Evolutionary conservation across 2,797 vertebrate genomes (phyloP).

Genomic region (Notoglanidium macrostoma): DNA sequence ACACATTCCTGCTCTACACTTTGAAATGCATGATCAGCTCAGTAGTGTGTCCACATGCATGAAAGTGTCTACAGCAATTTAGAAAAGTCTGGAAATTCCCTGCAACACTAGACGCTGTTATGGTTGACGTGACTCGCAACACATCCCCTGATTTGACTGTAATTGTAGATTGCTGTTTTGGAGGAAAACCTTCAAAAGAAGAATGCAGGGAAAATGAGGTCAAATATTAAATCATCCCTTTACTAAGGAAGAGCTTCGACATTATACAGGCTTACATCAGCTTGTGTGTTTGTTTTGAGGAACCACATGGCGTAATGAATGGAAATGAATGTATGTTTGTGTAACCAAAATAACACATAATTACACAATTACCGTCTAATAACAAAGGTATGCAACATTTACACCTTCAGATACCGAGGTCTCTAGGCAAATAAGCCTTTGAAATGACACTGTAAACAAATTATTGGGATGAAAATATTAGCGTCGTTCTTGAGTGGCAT

Average conservation of each 20-base stretch:
- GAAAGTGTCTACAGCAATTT: constrained; percentile 33
- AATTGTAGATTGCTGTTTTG: constrained; percentile 49
- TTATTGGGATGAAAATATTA: constrained; percentile 52
- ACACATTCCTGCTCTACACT: constrained; percentile 45
- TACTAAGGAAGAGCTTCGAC: constrained; percentile 60
- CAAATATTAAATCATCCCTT: constrained; percentile 54
- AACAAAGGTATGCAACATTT: constrained; percentile 72
- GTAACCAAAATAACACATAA: constrained; percentile 79
- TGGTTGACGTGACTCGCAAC: constrained; percentile 50
- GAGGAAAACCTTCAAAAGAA: constrained; percentile 42
- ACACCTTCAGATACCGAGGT: constrained; percentile 70
- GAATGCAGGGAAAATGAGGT: constrained; percentile 37
- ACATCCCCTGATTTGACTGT: constrained; percentile 41
- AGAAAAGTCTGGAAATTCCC: constrained; percentile 50
- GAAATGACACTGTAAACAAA: constrained; percentile 75
- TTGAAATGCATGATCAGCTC: constrained; percentile 46
- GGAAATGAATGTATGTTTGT: constrained; percentile 77
- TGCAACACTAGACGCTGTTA: constrained; percentile 44
- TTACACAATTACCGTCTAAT: constrained; percentile 75
- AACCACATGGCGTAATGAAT: constrained; percentile 78
- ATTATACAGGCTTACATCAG: constrained; percentile 77
- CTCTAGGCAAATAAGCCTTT: constrained; percentile 72
- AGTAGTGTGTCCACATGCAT: constrained; percentile 36
- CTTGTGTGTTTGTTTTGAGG: constrained; percentile 70
- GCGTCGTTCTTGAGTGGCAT: constrained; percentile 58